Conservation (phyloP, 2,113 vertebrate genomes). For the Willisornis vidua region DNA sequence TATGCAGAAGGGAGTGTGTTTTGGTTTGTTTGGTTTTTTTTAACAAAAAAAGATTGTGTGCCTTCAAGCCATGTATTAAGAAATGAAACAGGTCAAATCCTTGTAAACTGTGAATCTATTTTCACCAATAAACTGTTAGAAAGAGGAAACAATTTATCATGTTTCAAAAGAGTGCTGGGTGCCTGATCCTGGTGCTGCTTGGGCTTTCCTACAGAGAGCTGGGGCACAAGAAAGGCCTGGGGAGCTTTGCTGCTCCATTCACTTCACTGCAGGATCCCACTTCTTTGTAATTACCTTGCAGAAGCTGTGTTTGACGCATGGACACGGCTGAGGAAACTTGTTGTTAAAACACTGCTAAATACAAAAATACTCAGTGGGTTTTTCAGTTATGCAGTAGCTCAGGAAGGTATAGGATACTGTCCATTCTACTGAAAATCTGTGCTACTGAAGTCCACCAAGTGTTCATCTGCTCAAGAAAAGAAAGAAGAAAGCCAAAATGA, state of each 20-base stretch:
- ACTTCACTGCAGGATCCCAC: background rate
- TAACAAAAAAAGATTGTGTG: background rate
- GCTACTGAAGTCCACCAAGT: background rate
- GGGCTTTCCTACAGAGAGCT: background rate
- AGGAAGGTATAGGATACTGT: background rate
- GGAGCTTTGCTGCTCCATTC: background rate
- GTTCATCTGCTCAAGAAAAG: background rate
- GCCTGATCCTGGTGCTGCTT: background rate
- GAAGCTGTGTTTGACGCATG: background rate
- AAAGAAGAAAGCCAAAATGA: background rate
- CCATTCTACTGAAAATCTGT: background rate
- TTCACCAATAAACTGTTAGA: background rate
- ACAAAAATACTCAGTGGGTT: background rate
- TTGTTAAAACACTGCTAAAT: background rate
- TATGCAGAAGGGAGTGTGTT: background rate
- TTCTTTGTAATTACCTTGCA: background rate
- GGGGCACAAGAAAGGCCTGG: rapidly evolving
- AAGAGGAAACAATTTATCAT: background rate
- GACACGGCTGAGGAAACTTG: background rate
- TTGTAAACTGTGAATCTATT: background rate
- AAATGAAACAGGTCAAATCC: background rate
- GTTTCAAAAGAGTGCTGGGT: background rate
- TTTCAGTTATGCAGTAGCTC: background rate
- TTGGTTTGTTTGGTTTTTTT: background rate
- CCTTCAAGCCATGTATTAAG: background rate